Conservation (phyloP, 2,113 vertebrate genomes). For the Carlito syrichta region DNA sequence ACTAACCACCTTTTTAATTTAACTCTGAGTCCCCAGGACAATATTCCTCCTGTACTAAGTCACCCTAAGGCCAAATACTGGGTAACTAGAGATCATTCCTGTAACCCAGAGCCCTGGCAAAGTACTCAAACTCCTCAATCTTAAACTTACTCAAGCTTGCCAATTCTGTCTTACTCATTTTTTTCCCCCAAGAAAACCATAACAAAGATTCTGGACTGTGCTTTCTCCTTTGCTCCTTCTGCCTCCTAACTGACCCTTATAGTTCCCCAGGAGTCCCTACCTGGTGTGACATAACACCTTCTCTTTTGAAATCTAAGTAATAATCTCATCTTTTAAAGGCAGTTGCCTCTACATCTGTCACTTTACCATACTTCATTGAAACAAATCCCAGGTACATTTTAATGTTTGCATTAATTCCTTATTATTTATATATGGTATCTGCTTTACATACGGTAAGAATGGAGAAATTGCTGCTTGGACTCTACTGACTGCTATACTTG, state of each 20-base stretch:
- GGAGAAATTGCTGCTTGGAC: background rate
- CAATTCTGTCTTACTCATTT: background rate
- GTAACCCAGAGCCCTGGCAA: background rate
- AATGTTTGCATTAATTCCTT: background rate
- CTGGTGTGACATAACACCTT: background rate
- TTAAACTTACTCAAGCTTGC: background rate
- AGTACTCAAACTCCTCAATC: background rate
- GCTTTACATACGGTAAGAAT: background rate
- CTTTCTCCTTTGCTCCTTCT: background rate
- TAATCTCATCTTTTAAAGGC: background rate
- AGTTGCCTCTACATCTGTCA: background rate
- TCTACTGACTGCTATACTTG: background rate
- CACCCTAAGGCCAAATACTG: background rate
- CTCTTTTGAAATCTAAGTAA: background rate
- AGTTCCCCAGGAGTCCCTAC: no score
- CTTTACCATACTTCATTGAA: background rate
- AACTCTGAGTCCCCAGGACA: background rate
- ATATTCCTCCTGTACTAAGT: background rate
- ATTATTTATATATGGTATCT: background rate
- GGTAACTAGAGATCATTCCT: background rate
- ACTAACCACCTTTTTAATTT: background rate
- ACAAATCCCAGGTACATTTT: background rate
- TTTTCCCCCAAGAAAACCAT: background rate
- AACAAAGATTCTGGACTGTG: fast-evolving
- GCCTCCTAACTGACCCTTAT: no score